phyloP scores from a whole-genome alignment of 2,797 vertebrate species.

The Falco peregrinus region DNA sequence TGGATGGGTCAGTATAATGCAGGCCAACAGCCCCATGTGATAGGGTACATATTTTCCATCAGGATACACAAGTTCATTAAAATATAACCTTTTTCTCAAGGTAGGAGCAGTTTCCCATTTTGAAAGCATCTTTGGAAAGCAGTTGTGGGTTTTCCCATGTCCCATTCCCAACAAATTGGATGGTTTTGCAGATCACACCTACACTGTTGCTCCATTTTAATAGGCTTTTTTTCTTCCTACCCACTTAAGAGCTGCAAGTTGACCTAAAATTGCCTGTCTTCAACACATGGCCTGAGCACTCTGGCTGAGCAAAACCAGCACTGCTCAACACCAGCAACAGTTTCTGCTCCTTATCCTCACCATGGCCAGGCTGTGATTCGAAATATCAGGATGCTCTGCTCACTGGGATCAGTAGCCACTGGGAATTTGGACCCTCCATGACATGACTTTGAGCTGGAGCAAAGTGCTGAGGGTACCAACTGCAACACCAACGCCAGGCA shows the following conservation, averaged over 20 bases:
- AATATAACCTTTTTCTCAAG: not conserved
- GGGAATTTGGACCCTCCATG: not conserved
- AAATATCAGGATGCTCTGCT: not conserved
- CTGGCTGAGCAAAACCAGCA: not conserved
- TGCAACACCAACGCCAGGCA: fast-evolving
- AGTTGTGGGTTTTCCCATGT: not conserved
- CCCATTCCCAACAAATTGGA: fast-evolving
- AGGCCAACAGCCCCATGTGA: fast-evolving
- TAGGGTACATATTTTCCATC: not conserved
- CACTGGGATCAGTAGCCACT: fast-evolving
- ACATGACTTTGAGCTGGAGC: not conserved
- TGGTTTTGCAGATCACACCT: not conserved
- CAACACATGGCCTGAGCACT: not conserved
- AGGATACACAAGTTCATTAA: not conserved
- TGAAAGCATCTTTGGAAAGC: not conserved
- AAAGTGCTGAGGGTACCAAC: not conserved
- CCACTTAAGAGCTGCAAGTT: not conserved
- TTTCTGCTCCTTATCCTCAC: not conserved
- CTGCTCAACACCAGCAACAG: not conserved
- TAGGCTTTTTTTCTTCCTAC: not conserved
- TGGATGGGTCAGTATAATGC: too few species aligned
- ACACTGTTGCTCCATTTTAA: not conserved
- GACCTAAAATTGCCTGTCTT: not conserved
- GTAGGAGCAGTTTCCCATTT: not conserved
- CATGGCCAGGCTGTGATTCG: not conserved